Evolutionary conservation across 2,888 invertebrate species (phyloP).

Genomic region (Stenurella melanura): DNA sequence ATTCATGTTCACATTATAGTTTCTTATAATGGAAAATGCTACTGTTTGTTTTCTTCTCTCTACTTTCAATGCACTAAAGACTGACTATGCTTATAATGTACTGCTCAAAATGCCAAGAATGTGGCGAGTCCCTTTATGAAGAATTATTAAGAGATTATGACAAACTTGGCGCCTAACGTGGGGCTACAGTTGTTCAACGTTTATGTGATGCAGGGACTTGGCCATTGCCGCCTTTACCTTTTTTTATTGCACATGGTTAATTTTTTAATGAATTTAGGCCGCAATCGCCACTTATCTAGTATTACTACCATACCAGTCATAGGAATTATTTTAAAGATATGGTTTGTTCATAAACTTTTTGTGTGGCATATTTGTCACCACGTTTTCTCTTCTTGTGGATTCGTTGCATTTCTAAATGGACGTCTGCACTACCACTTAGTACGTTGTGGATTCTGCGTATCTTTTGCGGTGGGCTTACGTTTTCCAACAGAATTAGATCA

Average conservation of each 20-base stretch:
- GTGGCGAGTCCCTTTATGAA: background rate
- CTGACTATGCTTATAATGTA: background rate
- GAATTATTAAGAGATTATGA: background rate
- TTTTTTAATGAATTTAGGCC: no score
- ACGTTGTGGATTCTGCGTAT: slow-evolving; percentile 8
- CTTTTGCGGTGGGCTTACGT: background rate
- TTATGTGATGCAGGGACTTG: background rate
- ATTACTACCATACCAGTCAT: no score
- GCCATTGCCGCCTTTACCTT: no score
- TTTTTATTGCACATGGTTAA: no score
- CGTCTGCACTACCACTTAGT: background rate
- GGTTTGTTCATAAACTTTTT: no score
- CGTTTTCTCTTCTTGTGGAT: no score
- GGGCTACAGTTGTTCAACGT: background rate
- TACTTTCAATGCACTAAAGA: background rate
- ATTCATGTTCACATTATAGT: no score
- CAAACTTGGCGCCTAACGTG: background rate
- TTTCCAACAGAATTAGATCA: background rate
- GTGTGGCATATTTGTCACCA: no score
- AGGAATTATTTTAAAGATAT: no score
- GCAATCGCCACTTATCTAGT: no score
- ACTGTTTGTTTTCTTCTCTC: no score
- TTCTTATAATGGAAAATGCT: no score
- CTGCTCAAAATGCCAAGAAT: background rate
- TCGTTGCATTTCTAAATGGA: background rate